These are phyloP conservation scores for Clunio marinus DNA, from an alignment of 2,888 invertebrate genomes.

Conservation along the genomic window DNA sequence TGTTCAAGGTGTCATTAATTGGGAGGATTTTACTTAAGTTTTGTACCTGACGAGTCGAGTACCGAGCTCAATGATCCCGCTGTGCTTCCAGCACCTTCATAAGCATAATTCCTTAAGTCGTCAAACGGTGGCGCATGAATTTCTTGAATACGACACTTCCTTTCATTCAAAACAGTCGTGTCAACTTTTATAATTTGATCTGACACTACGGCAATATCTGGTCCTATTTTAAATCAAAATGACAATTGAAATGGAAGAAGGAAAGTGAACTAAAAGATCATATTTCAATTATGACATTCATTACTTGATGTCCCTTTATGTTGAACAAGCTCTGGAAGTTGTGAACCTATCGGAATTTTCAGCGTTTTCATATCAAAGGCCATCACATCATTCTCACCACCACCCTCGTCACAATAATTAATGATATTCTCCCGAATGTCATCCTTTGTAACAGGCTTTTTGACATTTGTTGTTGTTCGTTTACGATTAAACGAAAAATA, in stretches of 20 bases:
- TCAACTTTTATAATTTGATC: slow-evolving; percentile 64
- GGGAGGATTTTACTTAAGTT: slow-evolving; percentile 25
- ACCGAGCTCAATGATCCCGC: slow-evolving; percentile 75
- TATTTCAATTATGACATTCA: neutral
- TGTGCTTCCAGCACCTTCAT: slow-evolving; percentile 77
- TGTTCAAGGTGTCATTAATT: neutral
- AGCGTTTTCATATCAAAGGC: slow-evolving; percentile 79
- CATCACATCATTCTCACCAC: slow-evolving; percentile 81
- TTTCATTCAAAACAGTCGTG: slow-evolving; percentile 70
- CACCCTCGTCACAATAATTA: slow-evolving; percentile 79
- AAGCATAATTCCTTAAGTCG: slow-evolving; percentile 79
- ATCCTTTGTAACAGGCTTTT: slow-evolving; percentile 39
- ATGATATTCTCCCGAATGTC: slow-evolving; percentile 82
- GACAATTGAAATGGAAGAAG: neutral
- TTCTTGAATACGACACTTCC: slow-evolving; percentile 71
- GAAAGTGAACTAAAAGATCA: slow-evolving; percentile 4
- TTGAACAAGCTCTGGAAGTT: slow-evolving; percentile 58
- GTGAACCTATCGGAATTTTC: slow-evolving; percentile 70
- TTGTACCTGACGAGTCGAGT: slow-evolving; percentile 48
- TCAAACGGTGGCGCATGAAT: slow-evolving; percentile 80
- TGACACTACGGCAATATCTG: slow-evolving; percentile 42
- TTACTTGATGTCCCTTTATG: slow-evolving; percentile 55
- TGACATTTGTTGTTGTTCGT: slow-evolving; percentile 37
- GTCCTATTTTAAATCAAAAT: slow-evolving; percentile 36
- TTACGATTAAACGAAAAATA: slow-evolving; percentile 39